A percentile compares a stretch with the other conserved stretches of the same genome.
These are phyloP conservation scores for Bergia puertoricense DNA, from an alignment of 92 coral and sea anemone species.

Conservation along the genomic window DNA sequence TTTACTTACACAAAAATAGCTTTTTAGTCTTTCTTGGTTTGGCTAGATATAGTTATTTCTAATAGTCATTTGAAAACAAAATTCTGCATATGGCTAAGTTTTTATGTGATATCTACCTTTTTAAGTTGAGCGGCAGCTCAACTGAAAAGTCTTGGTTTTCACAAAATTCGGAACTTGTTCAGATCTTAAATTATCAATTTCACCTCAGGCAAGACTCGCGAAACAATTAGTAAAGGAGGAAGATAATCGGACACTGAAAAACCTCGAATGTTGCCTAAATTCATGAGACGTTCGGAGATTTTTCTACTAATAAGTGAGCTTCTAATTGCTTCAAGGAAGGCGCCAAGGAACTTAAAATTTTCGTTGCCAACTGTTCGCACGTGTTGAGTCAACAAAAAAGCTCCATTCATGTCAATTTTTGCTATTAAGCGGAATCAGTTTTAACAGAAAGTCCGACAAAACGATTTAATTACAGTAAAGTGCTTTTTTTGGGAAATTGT, in stretches of 20 bases:
- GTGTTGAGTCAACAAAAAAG: conserved; percentile 5
- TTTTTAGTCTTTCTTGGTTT: not conserved
- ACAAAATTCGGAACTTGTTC: conserved; percentile 24
- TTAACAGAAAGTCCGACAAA: not conserved
- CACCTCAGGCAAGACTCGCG: conserved; percentile 24
- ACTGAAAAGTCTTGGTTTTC: not conserved
- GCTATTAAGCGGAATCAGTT: not conserved
- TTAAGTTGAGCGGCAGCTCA: conserved; percentile 1
- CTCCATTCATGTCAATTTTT: not conserved
- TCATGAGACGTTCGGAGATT: not conserved
- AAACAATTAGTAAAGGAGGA: conserved; percentile 18
- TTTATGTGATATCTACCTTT: not conserved
- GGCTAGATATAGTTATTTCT: not conserved
- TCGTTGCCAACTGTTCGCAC: conserved; percentile 2
- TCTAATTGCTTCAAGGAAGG: conserved; percentile 25
- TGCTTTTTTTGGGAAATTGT: not conserved
- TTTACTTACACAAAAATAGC: not conserved
- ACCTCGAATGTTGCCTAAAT: conserved; percentile 29
- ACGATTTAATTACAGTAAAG: not conserved
- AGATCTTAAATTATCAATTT: conserved; percentile 29
- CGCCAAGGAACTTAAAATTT: conserved; percentile 13
- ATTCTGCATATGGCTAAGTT: not conserved
- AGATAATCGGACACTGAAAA: conserved; percentile 26
- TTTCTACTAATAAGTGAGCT: conserved; percentile 17
- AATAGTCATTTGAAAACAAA: not conserved